Evolutionary conservation across 2,113 vertebrate species (phyloP).

Genomic region (Epinephelus moara): DNA sequence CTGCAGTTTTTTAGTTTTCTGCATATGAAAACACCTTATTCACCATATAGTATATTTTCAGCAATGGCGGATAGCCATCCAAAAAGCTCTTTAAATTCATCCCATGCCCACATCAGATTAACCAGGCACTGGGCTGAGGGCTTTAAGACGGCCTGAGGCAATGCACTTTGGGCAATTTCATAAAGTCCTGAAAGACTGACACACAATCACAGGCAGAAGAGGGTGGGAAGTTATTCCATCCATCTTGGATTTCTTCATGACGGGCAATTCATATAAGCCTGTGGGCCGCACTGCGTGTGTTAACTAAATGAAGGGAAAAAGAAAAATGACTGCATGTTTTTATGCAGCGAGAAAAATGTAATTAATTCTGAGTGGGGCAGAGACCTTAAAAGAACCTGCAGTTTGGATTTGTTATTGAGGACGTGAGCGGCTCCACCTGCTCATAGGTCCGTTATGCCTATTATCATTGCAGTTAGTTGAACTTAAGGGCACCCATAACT

Average conservation of each 20-base stretch:
- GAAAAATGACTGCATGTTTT: slow-evolving; percentile 52
- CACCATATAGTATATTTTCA: neutral
- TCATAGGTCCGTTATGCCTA: neutral
- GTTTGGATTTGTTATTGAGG: slow-evolving; percentile 8
- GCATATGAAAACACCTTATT: slow-evolving; percentile 4
- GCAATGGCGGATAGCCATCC: neutral
- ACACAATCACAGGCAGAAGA: slow-evolving; percentile 55
- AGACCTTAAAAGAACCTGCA: neutral
- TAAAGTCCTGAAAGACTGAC: slow-evolving; percentile 56
- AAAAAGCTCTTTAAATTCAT: slow-evolving; percentile 54
- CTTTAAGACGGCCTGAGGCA: slow-evolving; percentile 33
- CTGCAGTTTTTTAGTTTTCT: slow-evolving; percentile 11
- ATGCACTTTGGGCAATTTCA: slow-evolving; percentile 57
- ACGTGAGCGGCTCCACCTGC: neutral
- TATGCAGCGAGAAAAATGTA: slow-evolving; percentile 14
- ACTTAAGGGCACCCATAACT: neutral
- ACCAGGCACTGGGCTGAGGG: slow-evolving; percentile 21
- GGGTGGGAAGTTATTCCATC: slow-evolving; percentile 62
- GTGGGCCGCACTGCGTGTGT: slow-evolving; percentile 30
- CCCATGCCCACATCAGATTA: slow-evolving; percentile 53
- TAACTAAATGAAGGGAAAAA: slow-evolving; percentile 44
- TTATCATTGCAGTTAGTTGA: slow-evolving; percentile 10
- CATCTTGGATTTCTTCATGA: slow-evolving; percentile 61
- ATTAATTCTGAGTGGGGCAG: slow-evolving; percentile 37
- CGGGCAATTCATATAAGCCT: slow-evolving; percentile 58